Evolutionary conservation across 2,797 vertebrate genomes (phyloP).

Genomic region (Margarornis squamiger): DNA sequence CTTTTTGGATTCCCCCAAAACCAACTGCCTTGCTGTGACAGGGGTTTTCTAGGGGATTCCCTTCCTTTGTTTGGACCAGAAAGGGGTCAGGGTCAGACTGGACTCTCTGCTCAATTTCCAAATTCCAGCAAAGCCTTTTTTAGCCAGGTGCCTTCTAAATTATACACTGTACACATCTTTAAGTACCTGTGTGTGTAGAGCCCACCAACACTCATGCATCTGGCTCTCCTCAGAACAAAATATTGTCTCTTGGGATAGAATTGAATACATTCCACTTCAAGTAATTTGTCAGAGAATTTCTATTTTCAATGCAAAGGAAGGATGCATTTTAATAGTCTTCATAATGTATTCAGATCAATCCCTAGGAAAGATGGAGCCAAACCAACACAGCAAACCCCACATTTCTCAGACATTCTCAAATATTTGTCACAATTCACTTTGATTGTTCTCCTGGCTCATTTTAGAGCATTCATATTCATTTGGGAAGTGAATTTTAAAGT

Average conservation of each 20-base stretch:
- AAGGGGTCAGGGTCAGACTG: background rate
- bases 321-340: background rate
- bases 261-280: background rate
- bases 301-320: background rate
- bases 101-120: background rate
- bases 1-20: background rate
- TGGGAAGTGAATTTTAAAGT: background rate
- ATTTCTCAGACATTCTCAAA: background rate
- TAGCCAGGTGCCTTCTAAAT: background rate
- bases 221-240: constrained; percentile 14
- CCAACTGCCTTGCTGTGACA: background rate
- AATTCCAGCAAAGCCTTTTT: background rate
- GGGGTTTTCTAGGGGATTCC: background rate
- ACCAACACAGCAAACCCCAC: background rate
- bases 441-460: background rate
- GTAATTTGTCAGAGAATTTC: constrained; percentile 10
- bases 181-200: background rate
- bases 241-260: background rate
- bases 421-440: background rate
- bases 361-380: background rate
- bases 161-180: background rate
- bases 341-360: background rate
- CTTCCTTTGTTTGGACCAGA: background rate
- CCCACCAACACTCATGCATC: background rate
- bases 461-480: background rate